Percentiles rank a stretch among this genome's conserved stretches.
Evolutionary conservation across 1,140 invertebrate genomes (phyloP).

Genomic region (Frieseomelitta varia): DNA sequence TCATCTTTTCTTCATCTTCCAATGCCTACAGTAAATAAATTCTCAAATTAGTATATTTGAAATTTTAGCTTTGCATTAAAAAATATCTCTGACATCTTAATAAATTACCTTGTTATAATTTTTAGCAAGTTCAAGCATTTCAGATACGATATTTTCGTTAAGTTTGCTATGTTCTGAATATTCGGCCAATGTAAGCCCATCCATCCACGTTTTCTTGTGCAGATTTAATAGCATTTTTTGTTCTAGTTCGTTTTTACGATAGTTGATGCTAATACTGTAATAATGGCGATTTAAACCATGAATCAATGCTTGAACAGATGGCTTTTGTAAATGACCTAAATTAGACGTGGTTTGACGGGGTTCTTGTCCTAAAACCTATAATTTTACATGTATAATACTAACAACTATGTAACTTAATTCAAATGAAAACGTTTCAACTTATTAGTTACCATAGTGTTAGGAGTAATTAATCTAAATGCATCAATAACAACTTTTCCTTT

Average conservation of each 20-base stretch:
- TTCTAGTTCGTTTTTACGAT: constrained; percentile 99
- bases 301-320: constrained; percentile 99
- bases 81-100: constrained; percentile 12
- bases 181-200: constrained; percentile 96
- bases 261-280: constrained; percentile 99
- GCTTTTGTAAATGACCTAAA: constrained; percentile 98
- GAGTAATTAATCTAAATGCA: constrained; percentile 98
- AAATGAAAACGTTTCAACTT: constrained; percentile 1
- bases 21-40: constrained; percentile 86
- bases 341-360: constrained; percentile 99
- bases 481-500: constrained; percentile 99
- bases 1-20: constrained; percentile 99
- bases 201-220: constrained; percentile 99
- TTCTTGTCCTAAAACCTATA: constrained; percentile 94
- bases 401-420: neutral
- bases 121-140: constrained; percentile 98
- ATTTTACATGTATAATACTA: constrained; percentile 20
- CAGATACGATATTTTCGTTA: constrained; percentile 95
- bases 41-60: constrained; percentile 18
- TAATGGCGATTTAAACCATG: constrained; percentile 99
- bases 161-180: constrained; percentile 96
- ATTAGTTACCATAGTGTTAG: constrained; percentile 95
- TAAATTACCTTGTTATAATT: constrained; percentile 96
- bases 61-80: constrained; percentile 20
- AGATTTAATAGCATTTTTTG: constrained; percentile 99